Evolutionary conservation across 2,113 vertebrate species (phyloP).

Genomic region (Cephalopterus ornatus): DNA sequence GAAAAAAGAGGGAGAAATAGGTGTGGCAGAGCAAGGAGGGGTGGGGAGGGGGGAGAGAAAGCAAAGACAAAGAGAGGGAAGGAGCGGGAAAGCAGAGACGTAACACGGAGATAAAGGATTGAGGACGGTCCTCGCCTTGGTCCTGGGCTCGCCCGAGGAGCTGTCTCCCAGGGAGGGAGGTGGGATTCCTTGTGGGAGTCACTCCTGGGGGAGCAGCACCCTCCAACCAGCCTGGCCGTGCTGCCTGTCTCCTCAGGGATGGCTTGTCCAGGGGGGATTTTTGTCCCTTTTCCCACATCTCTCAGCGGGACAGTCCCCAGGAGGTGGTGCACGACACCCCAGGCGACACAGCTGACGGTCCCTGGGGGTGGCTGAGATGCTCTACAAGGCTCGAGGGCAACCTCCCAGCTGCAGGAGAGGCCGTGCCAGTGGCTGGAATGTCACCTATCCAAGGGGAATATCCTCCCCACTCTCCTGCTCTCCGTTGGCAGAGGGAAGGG

Average conservation of each 20-base stretch:
- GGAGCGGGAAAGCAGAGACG: neutral
- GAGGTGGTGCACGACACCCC: neutral
- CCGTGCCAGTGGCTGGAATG: neutral
- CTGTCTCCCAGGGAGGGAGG: neutral
- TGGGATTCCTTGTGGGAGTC: neutral
- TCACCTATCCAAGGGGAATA: neutral
- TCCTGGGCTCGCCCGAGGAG: neutral
- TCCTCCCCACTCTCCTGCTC: neutral
- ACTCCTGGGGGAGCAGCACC: neutral
- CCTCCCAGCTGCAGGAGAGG: neutral
- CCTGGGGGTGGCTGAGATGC: neutral
- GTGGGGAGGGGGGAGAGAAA: neutral
- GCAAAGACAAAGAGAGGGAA: neutral
- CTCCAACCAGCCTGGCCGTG: neutral
- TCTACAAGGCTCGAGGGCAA: neutral
- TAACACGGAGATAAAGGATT: neutral
- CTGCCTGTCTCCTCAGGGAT: neutral
- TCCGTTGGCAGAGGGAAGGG: neutral
- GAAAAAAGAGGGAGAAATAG: neutral
- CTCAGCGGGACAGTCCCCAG: rapidly evolving
- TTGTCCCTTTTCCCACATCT: neutral
- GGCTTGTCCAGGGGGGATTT: neutral
- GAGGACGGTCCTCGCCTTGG: rapidly evolving
- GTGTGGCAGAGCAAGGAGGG: neutral
- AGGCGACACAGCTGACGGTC: neutral